phyloP scores from a whole-genome alignment of 2,797 vertebrate species.

The Phrynocephalus guinanensis region DNA sequence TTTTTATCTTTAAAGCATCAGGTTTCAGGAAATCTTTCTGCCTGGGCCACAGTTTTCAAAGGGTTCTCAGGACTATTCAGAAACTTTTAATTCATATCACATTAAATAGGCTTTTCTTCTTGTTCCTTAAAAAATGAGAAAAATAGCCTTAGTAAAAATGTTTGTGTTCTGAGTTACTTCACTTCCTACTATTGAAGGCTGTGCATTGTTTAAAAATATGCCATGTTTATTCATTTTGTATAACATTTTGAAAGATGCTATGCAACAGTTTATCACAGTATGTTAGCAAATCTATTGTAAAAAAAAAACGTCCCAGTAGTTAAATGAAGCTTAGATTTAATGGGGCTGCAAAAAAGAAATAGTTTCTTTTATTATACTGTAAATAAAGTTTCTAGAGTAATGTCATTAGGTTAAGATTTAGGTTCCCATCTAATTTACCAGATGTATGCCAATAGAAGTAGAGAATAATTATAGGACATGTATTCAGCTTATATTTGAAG shows the following conservation, averaged over 20 bases:
- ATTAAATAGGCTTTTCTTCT: slow-evolving; percentile 36
- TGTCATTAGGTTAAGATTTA: slow-evolving; percentile 65
- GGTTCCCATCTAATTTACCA: slow-evolving; percentile 69
- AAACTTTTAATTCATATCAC: slow-evolving; percentile 66
- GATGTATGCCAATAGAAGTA: slow-evolving; percentile 37
- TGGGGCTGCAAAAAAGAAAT: slow-evolving; percentile 74
- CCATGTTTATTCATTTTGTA: slow-evolving; percentile 76
- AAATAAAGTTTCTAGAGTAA: slow-evolving; percentile 77
- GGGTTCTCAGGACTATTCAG: slow-evolving; percentile 65
- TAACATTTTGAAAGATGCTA: slow-evolving; percentile 70
- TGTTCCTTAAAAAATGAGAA: slow-evolving; percentile 13
- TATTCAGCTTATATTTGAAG: slow-evolving; percentile 44
- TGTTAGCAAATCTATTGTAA: slow-evolving; percentile 81
- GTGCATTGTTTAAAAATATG: slow-evolving; percentile 73
- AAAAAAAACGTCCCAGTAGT: slow-evolving; percentile 77
- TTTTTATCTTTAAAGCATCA: slow-evolving; percentile 81
- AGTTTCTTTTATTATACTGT: slow-evolving; percentile 71
- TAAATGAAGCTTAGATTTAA: slow-evolving; percentile 83
- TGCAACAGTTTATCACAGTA: slow-evolving; percentile 77
- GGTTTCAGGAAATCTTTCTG: slow-evolving; percentile 82
- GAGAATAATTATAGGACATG: slow-evolving; percentile 22
- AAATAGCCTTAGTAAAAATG: slow-evolving; percentile 57
- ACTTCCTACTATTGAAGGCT: slow-evolving; percentile 76
- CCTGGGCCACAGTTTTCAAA: slow-evolving; percentile 80
- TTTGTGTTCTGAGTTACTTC: slow-evolving; percentile 61